Evolutionary conservation across 2,113 vertebrate genomes (phyloP), one percentile per base, ranked within the genome.

Genomic region (Strix uralensis): DNA sequence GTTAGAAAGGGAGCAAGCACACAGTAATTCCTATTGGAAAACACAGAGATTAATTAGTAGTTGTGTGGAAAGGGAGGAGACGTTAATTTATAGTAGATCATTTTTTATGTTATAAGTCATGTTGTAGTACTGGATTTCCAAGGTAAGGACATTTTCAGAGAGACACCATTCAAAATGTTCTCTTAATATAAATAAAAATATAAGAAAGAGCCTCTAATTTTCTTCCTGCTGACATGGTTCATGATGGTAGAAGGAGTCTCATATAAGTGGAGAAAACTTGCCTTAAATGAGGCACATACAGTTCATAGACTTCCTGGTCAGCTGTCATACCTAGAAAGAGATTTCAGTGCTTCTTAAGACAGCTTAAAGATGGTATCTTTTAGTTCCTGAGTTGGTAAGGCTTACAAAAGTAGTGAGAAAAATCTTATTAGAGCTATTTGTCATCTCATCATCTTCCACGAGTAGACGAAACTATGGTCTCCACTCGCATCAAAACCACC

Each of bases 261-360:
- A 14, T 9, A 0, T 29, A 69, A 51, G 19, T 32, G 46, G 40
- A 84, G 36, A 57, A 92, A 44, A 67, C 27, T n/a, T 70, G 3
- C 15, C 40, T 10, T 30, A 67, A 79, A 54, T 3, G 7, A 44
- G 27, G 10, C 10, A 27, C 21, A 51, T 7, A 16, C 0, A 0
- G 0, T 66, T 73, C 27, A 22, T 10, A 83, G 34, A 25, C 18
- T n/a, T 65, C 71, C 27, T 40, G 3, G 5, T 83, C 55, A 70
- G 8, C 15, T 34, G 14, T 54, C 16, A 21, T 14, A 34, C 19
- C 9, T 40, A 30, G 27, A 78, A 54, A 25, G 18, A 54, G 15
- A 91, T 86, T 83, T 77, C 72, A 61, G 3, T 52, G 13, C 5
- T 88, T 78, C 11, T 67, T 52, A 77, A 65, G 21, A 30, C 6